These are phyloP conservation scores for Chloebia gouldiae DNA, from an alignment of 2,113 vertebrate species.

Conservation along the genomic window DNA sequence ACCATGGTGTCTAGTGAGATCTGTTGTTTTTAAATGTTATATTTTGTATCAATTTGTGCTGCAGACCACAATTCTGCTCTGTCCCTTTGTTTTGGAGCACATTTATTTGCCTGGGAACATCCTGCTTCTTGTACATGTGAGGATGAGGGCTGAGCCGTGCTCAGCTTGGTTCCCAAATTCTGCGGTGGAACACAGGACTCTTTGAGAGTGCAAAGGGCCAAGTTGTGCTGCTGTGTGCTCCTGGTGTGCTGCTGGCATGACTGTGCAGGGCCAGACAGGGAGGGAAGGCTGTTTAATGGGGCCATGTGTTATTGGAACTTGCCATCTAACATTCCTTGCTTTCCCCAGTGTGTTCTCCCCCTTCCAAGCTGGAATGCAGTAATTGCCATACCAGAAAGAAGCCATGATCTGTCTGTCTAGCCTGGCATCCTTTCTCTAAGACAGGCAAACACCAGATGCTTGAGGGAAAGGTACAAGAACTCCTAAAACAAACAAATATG, in stretches of 20 bases:
- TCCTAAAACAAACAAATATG: constrained; percentile 47
- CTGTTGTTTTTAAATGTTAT: background rate
- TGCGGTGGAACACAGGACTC: background rate
- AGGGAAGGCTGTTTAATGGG: background rate
- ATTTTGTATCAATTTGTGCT: background rate
- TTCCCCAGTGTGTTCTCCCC: constrained; percentile 48
- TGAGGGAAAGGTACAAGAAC: constrained; percentile 27
- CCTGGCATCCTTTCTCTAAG: constrained; percentile 47
- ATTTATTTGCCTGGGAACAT: background rate
- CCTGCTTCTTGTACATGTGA: background rate
- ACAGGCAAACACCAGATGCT: constrained; percentile 52
- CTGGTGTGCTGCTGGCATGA: background rate
- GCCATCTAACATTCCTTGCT: constrained; percentile 11
- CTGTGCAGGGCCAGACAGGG: background rate
- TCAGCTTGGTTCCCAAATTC: background rate
- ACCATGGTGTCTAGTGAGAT: background rate
- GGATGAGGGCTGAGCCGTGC: background rate
- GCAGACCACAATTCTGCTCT: background rate
- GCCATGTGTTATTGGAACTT: constrained; percentile 39
- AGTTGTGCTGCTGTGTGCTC: background rate
- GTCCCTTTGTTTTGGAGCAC: background rate
- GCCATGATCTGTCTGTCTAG: constrained; percentile 47
- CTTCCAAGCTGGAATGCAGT: constrained; percentile 50
- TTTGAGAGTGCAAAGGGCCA: background rate
- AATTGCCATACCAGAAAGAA: constrained; percentile 61